Evolutionary conservation across 2,113 vertebrate species (phyloP).

Genomic region (Cynoglossus semilaevis): DNA sequence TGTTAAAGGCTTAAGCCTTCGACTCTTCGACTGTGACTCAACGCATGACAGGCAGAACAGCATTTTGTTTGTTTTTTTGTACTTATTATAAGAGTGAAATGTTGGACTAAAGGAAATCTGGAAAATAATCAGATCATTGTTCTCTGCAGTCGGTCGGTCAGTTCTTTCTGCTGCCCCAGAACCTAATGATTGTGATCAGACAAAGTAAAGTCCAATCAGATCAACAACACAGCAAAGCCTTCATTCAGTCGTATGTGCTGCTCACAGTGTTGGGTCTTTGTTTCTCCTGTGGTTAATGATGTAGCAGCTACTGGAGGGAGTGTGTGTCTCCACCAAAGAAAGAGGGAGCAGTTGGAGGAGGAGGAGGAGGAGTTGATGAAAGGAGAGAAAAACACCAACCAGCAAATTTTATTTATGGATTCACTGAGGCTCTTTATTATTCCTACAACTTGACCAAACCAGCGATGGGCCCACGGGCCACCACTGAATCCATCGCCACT

Average conservation of each 20-base stretch:
- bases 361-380: constrained; percentile 56
- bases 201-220: constrained; percentile 16
- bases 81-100: constrained; percentile 26
- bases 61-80: constrained; percentile 21
- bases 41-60: constrained; percentile 27
- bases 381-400: constrained; percentile 65
- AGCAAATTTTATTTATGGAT: constrained; percentile 78
- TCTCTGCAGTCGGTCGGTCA: not conserved
- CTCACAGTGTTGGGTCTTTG: constrained; percentile 34
- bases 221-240: constrained; percentile 25
- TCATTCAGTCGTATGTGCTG: constrained; percentile 45
- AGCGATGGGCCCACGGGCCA: constrained; percentile 68
- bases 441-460: constrained; percentile 52
- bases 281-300: constrained; percentile 63
- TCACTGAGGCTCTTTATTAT: constrained; percentile 31
- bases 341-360: constrained; percentile 60
- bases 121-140: constrained; percentile 37
- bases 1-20: constrained; percentile 61
- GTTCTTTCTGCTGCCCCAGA: not conserved
- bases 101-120: constrained; percentile 42
- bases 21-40: constrained; percentile 50
- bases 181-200: constrained; percentile 23
- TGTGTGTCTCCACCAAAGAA: constrained; percentile 29
- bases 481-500: constrained; percentile 74
- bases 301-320: constrained; percentile 41